Evolutionary conservation across 2,113 vertebrate species (phyloP).

Genomic region (Pterophyllum scalare): DNA sequence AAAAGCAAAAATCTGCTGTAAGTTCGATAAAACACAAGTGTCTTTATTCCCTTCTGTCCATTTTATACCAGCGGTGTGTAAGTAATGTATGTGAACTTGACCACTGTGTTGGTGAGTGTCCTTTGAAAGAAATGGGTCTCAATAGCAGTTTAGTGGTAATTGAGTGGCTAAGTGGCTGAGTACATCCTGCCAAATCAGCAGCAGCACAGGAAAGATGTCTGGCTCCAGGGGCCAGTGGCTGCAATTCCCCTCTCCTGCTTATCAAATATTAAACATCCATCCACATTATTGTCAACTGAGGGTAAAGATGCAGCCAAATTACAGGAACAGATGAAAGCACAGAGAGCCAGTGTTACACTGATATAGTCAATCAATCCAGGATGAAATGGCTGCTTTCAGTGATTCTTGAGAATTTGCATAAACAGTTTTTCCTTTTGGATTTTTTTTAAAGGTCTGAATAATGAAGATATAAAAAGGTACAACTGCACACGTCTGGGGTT

Average conservation of each 20-base stretch:
- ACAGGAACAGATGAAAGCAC: conserved; percentile 28
- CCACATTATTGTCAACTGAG: conserved; percentile 48
- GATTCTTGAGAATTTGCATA: too few relatives aligned
- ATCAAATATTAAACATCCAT: conserved; percentile 74
- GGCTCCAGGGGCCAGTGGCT: conserved; percentile 37
- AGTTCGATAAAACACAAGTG: not conserved
- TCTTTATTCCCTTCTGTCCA: conserved; percentile 8
- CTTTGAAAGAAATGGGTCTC: not conserved
- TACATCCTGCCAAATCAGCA: conserved; percentile 71
- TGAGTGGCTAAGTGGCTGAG: conserved; percentile 59
- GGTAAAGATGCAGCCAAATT: conserved; percentile 47
- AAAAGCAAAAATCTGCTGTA: not conserved
- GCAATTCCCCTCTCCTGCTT: conserved; percentile 45
- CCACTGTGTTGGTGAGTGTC: not conserved
- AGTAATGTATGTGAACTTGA: conserved; percentile 1
- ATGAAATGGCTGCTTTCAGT: not conserved
- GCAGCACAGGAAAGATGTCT: conserved; percentile 45
- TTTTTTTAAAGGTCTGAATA: not conserved
- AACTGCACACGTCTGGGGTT: not conserved
- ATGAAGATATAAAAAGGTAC: too few relatives aligned
- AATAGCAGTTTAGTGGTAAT: conserved; percentile 38
- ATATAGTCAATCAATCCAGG: not conserved
- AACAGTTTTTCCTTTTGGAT: too few relatives aligned
- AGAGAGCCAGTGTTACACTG: not conserved
- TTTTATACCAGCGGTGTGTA: not conserved